A percentile compares a stretch with the other conserved stretches of the same genome.
These are phyloP conservation scores for Trypoxylus dichotomus DNA, from an alignment of 1,140 invertebrate genomes.

Conservation along the genomic window DNA sequence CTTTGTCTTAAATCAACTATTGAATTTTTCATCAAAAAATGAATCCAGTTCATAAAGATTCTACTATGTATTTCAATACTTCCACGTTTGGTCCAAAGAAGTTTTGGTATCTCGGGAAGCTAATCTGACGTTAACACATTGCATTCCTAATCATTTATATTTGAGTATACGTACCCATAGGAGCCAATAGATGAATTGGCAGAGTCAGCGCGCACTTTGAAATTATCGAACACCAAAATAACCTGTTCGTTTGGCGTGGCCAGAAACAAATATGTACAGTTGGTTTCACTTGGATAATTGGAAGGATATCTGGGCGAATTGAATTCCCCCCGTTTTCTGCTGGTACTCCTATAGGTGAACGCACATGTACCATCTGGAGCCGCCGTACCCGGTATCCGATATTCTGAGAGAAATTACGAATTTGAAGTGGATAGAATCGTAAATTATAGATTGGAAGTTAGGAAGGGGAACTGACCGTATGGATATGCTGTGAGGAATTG, in stretches of 20 bases:
- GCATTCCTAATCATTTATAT: too few relatives aligned
- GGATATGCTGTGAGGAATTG: too few relatives aligned
- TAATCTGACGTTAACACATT: too few relatives aligned
- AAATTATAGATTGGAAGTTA: too few relatives aligned
- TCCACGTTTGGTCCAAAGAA: too few relatives aligned
- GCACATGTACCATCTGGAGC: conserved; percentile 86
- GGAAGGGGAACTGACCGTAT: too few relatives aligned
- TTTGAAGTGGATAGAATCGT: too few relatives aligned
- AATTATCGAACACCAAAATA: conserved; percentile 89
- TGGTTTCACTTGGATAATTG: conserved; percentile 91
- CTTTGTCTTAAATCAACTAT: too few relatives aligned
- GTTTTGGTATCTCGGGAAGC: too few relatives aligned
- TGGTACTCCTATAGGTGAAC: conserved; percentile 85
- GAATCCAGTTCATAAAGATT: not conserved
- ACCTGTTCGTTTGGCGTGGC: conserved; percentile 88
- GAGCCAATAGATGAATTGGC: conserved; percentile 62
- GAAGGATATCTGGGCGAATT: conserved; percentile 95
- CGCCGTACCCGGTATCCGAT: conserved; percentile 91
- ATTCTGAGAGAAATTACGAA: conserved; percentile 70
- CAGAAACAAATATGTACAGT: conserved; percentile 89
- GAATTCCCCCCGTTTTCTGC: conserved; percentile 81
- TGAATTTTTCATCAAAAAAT: too few relatives aligned
- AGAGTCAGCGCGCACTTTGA: conserved; percentile 77
- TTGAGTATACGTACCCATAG: conserved; percentile 57
- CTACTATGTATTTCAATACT: too few relatives aligned